Evolutionary conservation across 2,888 invertebrate species (phyloP).

Genomic region (Thecocarcelia acutangulata): DNA sequence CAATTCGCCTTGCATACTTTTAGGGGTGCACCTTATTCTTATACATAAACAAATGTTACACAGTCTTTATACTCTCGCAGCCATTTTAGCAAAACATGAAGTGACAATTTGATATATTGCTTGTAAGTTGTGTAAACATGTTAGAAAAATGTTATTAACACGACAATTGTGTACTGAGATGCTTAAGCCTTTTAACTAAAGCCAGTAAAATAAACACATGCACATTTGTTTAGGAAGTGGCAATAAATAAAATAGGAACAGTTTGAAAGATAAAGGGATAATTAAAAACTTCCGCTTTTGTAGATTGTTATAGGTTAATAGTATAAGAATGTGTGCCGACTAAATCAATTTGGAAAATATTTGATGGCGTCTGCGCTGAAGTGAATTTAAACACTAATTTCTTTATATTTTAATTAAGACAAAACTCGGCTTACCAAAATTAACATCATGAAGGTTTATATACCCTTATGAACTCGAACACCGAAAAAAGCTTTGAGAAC

Average conservation of each 20-base stretch:
- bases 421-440: too few species aligned
- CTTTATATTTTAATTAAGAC: background rate
- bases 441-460: too few species aligned
- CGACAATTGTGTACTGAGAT: conserved; percentile 49
- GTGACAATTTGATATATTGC: conserved; percentile 68
- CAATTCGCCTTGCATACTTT: conserved; percentile 43
- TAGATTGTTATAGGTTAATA: too few species aligned
- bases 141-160: conserved; percentile 53
- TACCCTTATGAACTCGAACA: too few species aligned
- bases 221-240: background rate
- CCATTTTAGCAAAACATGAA: conserved; percentile 46
- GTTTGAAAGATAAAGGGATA: background rate
- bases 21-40: background rate
- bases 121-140: conserved; percentile 62
- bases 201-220: background rate
- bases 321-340: too few species aligned
- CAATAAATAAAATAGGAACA: background rate
- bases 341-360: too few species aligned
- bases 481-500: too few species aligned
- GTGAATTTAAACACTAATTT: too few species aligned
- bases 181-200: conserved; percentile 15
- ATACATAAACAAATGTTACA: conserved; percentile 3
- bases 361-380: too few species aligned
- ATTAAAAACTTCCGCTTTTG: too few species aligned
- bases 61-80: background rate